Evolutionary conservation across 2,888 invertebrate genomes (phyloP).

Genomic region (Siphlonurus alternatus): DNA sequence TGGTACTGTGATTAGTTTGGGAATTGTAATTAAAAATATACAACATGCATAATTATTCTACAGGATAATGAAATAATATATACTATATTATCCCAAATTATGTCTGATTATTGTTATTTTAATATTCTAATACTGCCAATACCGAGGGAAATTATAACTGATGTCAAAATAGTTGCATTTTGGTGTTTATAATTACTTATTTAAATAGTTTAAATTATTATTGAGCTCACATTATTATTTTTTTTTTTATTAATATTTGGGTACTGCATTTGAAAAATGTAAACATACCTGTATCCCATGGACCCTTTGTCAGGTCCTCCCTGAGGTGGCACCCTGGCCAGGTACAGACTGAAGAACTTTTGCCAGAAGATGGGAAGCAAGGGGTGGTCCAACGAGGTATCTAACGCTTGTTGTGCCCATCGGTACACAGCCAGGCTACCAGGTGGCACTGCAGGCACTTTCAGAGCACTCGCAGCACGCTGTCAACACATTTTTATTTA

Average conservation of each 20-base stretch:
- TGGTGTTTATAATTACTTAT: too few relatives aligned
- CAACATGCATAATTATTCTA: too few relatives aligned
- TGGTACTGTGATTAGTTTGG: too few relatives aligned
- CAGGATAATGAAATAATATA: too few relatives aligned
- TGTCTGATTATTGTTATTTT: too few relatives aligned
- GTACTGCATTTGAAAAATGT: neutral
- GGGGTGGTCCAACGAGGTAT: conserved; percentile 48
- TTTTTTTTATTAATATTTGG: neutral
- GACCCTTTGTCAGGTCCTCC: neutral
- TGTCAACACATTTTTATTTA: conserved; percentile 21
- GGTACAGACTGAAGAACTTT: conserved; percentile 53
- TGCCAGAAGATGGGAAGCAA: conserved; percentile 56
- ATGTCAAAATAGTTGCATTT: too few relatives aligned
- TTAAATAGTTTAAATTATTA: too few relatives aligned
- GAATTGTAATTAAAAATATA: too few relatives aligned
- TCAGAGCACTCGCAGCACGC: conserved; percentile 39
- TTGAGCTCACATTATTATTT: neutral
- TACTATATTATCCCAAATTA: too few relatives aligned
- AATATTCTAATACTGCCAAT: neutral
- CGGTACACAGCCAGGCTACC: conserved; percentile 47
- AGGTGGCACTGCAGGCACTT: conserved; percentile 35
- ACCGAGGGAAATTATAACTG: too few relatives aligned
- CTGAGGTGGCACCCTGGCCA: conserved; percentile 36
- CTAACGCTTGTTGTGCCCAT: conserved; percentile 55
- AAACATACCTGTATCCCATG: conserved; percentile 4